Base-by-base conservation (phyloP, 2,888 invertebrate species). In the Cataglyphis cursor region DNA sequence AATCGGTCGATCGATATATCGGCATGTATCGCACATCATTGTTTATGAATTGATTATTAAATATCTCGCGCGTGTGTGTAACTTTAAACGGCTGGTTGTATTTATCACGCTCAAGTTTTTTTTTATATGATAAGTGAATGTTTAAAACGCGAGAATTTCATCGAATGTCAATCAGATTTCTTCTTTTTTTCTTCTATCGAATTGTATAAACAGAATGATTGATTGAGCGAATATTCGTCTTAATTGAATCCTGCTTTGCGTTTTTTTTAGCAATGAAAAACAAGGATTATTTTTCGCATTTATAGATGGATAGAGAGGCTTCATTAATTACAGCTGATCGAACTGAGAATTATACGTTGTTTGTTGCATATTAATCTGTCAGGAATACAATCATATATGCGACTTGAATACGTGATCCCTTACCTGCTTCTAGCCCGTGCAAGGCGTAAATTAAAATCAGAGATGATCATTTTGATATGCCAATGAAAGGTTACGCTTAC, bases 321-420 rank as follows among this genome's bases (percentile, higher is more conserved):
- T 92, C 88, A 92, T 92, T 91, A 90, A 92, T 92, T 91, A 91
- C 86, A 85, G 68, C 66, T 85, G 82, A 89, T 84, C 84, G 44
- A 41, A 41, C 68, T 66, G 51, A 75, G 66, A 86, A 84, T 80
- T 88, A 75, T 68, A 28, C 51, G 5, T 28, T 51, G 76, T 64
- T 65, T 73, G 48, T 51, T 38, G 81, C 84, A 83, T 84, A 90
- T 89, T 86, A 90, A 90, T 76, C 78, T 66, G 68, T 74, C 72
- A 48, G 54, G 51, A 65, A 84, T 66, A 54, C 80, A 38, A 70
- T 66, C 48, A 48, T n/a, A 51, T n/a, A 64, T 64, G 51, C 68
- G 41, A 51, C 24, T 21, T 44, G 8, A 44, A 59, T 48, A 48
- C 48, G 8, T 38, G 44, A 57, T 70, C 68, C 18, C n/a, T 66